phyloP scores from a whole-genome alignment of 2,888 invertebrate species.

The Saturnia pavonia region DNA sequence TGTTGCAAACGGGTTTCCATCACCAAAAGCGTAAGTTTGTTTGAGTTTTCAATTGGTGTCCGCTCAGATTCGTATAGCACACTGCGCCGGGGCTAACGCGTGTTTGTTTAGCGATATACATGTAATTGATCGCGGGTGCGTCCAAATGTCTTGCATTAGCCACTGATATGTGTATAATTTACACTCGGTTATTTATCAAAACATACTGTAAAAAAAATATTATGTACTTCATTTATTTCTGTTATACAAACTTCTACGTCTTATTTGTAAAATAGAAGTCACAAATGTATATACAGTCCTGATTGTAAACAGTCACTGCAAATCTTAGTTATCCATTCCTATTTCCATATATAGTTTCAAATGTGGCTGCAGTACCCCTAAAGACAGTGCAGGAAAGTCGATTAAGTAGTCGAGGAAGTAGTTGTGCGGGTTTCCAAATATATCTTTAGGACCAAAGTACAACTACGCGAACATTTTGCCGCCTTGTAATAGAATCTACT shows the following conservation, averaged over 20 bases:
- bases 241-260: neutral
- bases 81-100: constrained; percentile 49
- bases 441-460: no score
- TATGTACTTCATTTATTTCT: neutral
- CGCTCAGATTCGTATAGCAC: constrained; percentile 56
- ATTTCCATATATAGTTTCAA: no score
- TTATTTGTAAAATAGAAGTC: no score
- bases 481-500: no score
- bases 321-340: no score
- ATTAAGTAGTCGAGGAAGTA: no score
- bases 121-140: constrained; percentile 63
- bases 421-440: no score
- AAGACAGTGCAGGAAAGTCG: no score
- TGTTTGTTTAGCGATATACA: constrained; percentile 73
- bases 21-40: constrained; percentile 63
- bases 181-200: constrained; percentile 21
- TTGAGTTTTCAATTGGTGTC: constrained; percentile 65
- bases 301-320: no score
- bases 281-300: no score
- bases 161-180: constrained; percentile 27
- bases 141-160: constrained; percentile 51
- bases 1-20: constrained; percentile 47
- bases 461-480: no score
- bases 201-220: constrained; percentile 13
- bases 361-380: no score